Percentiles rank a stretch among this genome's conserved stretches.
These are phyloP conservation scores for Holothuria scabra DNA, from an alignment of 53 echinoderm and acorn worm species.

Conservation along the genomic window DNA sequence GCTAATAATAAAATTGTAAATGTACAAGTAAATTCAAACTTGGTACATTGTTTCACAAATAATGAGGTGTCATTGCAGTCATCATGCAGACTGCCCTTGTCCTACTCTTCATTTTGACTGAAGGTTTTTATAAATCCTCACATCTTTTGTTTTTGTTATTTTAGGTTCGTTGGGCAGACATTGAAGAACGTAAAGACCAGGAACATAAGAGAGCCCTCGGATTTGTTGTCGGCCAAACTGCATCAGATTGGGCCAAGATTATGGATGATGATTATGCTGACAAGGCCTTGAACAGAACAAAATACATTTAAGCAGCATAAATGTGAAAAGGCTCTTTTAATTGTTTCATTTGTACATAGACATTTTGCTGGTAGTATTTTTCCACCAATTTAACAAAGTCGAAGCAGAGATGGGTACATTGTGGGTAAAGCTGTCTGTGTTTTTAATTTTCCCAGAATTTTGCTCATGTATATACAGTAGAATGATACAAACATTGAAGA, in stretches of 20 bases:
- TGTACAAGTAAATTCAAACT: neutral
- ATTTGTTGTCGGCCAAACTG: constrained; percentile 94
- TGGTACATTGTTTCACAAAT: neutral
- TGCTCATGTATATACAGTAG: too few species aligned
- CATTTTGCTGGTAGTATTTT: neutral
- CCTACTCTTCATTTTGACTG: neutral
- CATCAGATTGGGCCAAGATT: constrained; percentile 96
- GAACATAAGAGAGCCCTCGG: constrained; percentile 90
- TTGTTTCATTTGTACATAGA: neutral
- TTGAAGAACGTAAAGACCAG: constrained; percentile 93
- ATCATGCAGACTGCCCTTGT: neutral
- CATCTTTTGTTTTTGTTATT: constrained; percentile 26
- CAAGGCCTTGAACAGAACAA: constrained; percentile 95
- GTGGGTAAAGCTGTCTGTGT: too few species aligned
- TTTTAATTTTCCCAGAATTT: too few species aligned
- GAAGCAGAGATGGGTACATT: too few species aligned
- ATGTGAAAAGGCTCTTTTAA: neutral
- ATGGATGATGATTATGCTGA: constrained; percentile 96
- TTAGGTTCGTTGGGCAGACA: constrained; percentile 98
- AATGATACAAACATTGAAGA: too few species aligned
- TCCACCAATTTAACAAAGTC: neutral
- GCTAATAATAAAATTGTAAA: too few species aligned
- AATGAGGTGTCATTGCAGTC: neutral
- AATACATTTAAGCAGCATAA: constrained; percentile 60
- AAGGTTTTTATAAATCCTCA: neutral